A percentile compares a stretch with the other conserved stretches of the same genome.
These are phyloP conservation scores for Drosophila azteca DNA, from an alignment of 1,140 invertebrate species.

Conservation along the genomic window DNA sequence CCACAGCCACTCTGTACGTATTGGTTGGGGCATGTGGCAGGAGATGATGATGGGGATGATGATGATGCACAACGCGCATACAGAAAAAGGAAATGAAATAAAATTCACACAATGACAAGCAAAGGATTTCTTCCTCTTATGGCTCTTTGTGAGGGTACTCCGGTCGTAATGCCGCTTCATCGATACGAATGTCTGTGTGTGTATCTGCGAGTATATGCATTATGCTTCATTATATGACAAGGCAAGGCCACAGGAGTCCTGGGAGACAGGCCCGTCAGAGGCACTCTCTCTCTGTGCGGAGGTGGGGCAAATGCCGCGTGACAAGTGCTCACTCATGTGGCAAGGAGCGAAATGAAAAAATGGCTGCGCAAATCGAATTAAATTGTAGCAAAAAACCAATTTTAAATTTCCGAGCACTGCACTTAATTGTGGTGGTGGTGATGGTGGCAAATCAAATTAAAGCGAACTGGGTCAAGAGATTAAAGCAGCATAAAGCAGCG, in stretches of 20 bases:
- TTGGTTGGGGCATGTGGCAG: conserved; percentile 15
- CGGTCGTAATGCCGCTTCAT: conserved; percentile 19
- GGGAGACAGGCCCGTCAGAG: conserved; percentile 6
- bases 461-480: conserved; percentile 40
- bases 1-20: conserved; percentile 8
- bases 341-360: conserved; percentile 8
- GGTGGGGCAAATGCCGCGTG: conserved; percentile 3
- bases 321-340: conserved; percentile 13
- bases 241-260: conserved; percentile 27
- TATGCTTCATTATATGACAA: conserved; percentile 51
- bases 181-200: conserved; percentile 4
- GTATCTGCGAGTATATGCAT: conserved; percentile 32
- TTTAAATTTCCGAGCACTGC: conserved; percentile 7
- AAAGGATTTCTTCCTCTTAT: conserved; percentile 46
- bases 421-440: conserved; percentile 25
- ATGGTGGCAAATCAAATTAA: conserved; percentile 26
- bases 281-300: conserved; percentile 8
- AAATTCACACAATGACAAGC: conserved; percentile 55
- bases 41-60: conserved; percentile 30
- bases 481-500: conserved; percentile 37
- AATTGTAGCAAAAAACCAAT: conserved; percentile 10
- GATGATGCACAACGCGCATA: conserved; percentile 29
- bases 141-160: conserved; percentile 4
- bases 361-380: conserved; percentile 18
- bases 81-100: conserved; percentile 44